Base-by-base conservation (phyloP, 2,113 vertebrate genomes). In the Oryzias melastigma region DNA sequence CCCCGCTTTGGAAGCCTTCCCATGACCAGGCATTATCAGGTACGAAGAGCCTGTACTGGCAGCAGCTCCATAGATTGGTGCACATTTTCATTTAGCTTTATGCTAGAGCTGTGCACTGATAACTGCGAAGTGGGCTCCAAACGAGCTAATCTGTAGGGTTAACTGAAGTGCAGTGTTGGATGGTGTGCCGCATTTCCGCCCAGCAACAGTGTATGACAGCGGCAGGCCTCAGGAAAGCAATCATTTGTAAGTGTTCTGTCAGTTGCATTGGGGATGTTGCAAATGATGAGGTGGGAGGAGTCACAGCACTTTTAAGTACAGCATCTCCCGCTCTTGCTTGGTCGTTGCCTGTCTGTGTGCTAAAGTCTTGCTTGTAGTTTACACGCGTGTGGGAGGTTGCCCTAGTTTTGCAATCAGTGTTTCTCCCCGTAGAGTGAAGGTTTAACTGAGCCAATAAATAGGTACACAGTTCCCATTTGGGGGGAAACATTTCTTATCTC, bases 361-460 rank as follows among this genome's bases (percentile, higher is more conserved):
- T 10, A 48, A 68, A 35, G 25, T 63, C 68, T 78, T 80, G 67
- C 71, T 73, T 62, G 46, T 56, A 58, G 59, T 75, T 73, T 71
- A 72, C 66, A 73, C 14, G 43, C 64, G 59, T 78, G 67, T 83
- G 68, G 74, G 73, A 75, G 64, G 66, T 56, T 86, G 82, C 29
- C 79, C 83, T 84, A 80, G 68, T 82, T 83, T 77, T 72, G 42
- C 53, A 68, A 74, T 80, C 80, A 66, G 57, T 71, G 71, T 82
- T 85, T 83, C 74, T 65, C 78, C 69, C 73, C 67, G 65, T 65
- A 40, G 69, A 79, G 68, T 68, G 47, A 79, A 51, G 62, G 35
- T 81, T 88, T 76, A 77, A 83, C 77, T 66, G 67, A 68, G 76
- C 75, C 81, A 85, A 85, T 87, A 87, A 87, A 79, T 50, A 3